phyloP scores from a whole-genome alignment of 2,113 vertebrate species.

The Vireo altiloquus region DNA sequence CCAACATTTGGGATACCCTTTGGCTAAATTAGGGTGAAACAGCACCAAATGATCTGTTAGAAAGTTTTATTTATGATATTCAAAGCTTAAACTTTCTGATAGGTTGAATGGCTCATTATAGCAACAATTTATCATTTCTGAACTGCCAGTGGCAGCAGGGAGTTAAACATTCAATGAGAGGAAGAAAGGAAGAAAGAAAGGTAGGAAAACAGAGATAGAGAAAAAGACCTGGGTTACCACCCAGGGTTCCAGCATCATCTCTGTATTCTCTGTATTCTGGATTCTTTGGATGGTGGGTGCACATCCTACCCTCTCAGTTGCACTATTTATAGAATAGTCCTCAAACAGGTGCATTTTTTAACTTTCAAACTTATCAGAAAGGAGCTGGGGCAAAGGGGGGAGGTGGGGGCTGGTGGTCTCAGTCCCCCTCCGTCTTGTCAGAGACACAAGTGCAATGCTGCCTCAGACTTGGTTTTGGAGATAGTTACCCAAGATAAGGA shows the following conservation, averaged over 20 bases:
- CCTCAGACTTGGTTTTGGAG: background rate
- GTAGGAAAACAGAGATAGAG: background rate
- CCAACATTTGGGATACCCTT: background rate
- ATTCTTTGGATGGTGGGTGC: background rate
- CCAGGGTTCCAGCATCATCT: background rate
- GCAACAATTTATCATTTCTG: background rate
- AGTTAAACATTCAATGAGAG: background rate
- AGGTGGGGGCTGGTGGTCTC: background rate
- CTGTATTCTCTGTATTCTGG: background rate
- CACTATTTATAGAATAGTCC: background rate
- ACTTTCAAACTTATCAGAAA: background rate
- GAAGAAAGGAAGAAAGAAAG: background rate
- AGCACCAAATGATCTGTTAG: background rate
- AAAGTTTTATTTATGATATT: background rate
- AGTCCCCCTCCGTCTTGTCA: background rate
- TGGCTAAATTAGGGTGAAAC: background rate
- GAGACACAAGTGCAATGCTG: background rate
- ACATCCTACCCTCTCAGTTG: accelerated
- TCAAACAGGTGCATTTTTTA: accelerated
- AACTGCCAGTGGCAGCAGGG: background rate
- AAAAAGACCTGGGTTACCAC: background rate
- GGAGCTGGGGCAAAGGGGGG: background rate
- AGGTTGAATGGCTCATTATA: background rate
- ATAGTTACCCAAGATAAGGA: background rate
- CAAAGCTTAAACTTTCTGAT: background rate